Conservation (phyloP, 2,113 vertebrate genomes). For the Reinhardtius hippoglossoides region DNA sequence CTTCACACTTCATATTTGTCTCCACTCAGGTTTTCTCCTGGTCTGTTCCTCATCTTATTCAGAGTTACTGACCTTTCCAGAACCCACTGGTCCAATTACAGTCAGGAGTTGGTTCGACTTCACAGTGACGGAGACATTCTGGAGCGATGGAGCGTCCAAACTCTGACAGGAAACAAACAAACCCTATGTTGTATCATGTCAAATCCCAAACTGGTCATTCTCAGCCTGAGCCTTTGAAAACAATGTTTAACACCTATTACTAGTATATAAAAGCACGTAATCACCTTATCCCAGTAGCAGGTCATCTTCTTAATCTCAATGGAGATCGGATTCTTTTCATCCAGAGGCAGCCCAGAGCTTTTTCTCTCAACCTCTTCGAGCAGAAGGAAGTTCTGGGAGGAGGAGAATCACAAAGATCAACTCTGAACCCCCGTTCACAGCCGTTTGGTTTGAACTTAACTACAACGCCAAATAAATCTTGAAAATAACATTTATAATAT, state of each 20-base stretch:
- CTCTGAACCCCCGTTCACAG: no score
- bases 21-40: no score
- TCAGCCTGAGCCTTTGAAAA: no score
- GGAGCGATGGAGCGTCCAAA: constrained; percentile 87
- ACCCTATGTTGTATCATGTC: not conserved
- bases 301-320: constrained; percentile 2
- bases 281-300: constrained; percentile 91
- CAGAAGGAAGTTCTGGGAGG: constrained; percentile 9
- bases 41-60: no score
- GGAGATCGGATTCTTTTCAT: constrained; percentile 58
- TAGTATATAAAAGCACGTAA: not conserved
- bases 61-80: constrained; percentile 88
- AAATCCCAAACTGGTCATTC: no score
- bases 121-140: constrained; percentile 86
- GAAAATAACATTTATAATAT: no score
- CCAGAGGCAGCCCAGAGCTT: constrained; percentile 42
- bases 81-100: constrained; percentile 94
- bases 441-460: no score
- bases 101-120: constrained; percentile 86
- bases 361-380: constrained; percentile 84
- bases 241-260: no score
- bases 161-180: constrained; percentile 70
- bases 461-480: no score
- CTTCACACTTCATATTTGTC: no score
- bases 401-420: not conserved